phyloP scores from a whole-genome alignment of 2,113 vertebrate species.

The Narcine bancroftii region DNA sequence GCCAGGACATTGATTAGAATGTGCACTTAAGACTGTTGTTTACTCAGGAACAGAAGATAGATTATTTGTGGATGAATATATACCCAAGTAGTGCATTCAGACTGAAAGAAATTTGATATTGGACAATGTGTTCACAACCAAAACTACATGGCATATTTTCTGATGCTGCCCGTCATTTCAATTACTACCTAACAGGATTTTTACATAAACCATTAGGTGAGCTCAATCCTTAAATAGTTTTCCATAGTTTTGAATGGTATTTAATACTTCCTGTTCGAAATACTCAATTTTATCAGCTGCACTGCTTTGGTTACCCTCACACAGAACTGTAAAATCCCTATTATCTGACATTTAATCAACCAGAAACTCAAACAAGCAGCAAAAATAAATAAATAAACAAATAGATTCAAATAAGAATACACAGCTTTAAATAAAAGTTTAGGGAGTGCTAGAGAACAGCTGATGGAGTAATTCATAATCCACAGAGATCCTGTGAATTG shows the following conservation, averaged over 20 bases:
- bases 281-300: not conserved
- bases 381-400: no score
- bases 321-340: no score
- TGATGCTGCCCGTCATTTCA: not conserved
- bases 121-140: not conserved
- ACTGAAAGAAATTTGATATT: not conserved
- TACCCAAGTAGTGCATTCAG: not conserved
- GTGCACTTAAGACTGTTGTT: not conserved
- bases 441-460: no score
- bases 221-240: not conserved
- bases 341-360: no score
- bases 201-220: not conserved
- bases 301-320: not conserved
- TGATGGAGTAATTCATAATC: no score
- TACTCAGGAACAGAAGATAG: not conserved
- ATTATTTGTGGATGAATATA: not conserved
- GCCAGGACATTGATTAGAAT: not conserved
- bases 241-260: not conserved
- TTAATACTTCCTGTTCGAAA: not conserved
- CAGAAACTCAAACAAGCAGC: no score
- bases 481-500: no score
- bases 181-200: not conserved
- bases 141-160: not conserved
- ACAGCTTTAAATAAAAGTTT: no score
- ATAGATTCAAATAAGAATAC: no score